Conservation (phyloP, 1,140 invertebrate species). For the Pachyrhynchus sulphureomaculatus region DNA sequence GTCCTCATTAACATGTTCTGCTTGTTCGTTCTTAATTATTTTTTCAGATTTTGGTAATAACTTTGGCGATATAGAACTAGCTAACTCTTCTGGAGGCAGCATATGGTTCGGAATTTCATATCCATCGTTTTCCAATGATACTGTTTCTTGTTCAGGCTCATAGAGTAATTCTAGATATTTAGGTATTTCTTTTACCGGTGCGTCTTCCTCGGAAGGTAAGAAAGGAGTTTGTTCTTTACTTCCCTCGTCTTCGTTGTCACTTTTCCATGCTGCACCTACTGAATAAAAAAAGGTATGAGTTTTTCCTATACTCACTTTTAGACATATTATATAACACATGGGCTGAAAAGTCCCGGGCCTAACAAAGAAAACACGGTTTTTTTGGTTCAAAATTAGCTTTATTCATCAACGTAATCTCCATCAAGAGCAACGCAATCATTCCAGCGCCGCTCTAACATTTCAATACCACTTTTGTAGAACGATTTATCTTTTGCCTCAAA, state of each 20-base stretch:
- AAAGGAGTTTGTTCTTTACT: conserved; percentile 46
- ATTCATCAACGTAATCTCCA: no score
- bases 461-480: no score
- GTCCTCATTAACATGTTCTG: no score
- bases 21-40: no score
- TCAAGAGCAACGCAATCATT: no score
- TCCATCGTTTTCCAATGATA: conserved; percentile 46
- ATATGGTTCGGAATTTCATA: conserved; percentile 52
- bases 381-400: no score
- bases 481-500: no score
- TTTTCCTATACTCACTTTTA: background rate
- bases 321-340: background rate
- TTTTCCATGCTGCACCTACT: conserved; percentile 44
- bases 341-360: no score
- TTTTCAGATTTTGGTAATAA: no score
- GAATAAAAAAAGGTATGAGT: background rate
- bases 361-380: no score
- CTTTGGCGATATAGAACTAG: background rate
- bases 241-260: conserved; percentile 41
- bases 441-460: no score
- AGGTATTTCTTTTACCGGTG: conserved; percentile 44
- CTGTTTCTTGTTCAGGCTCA: conserved; percentile 38
- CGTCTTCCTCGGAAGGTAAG: conserved; percentile 22
- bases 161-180: conserved; percentile 56
- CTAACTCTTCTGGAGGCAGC: background rate